phyloP scores from a whole-genome alignment of 2,797 vertebrate genomes.

The Danio aesculapii region DNA sequence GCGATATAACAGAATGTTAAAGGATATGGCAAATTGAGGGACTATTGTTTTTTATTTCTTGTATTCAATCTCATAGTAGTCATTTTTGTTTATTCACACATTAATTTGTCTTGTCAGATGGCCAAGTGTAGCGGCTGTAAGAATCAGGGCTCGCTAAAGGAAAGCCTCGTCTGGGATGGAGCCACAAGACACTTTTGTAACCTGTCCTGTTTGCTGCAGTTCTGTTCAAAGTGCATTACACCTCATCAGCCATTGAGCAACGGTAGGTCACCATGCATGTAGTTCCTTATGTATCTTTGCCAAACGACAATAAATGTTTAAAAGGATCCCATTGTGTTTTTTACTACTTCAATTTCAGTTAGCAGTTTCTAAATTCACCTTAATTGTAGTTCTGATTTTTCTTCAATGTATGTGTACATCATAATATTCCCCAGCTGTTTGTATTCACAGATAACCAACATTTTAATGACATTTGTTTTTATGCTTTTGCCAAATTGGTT shows the following conservation, averaged over 20 bases:
- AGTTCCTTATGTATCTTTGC: neutral
- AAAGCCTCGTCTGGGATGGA: conserved; percentile 92
- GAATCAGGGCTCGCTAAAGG: conserved; percentile 91
- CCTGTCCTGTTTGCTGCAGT: conserved; percentile 89
- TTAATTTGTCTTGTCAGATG: conserved; percentile 81
- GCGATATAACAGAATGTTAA: neutral
- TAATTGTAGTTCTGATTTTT: too few species aligned
- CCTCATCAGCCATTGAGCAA: conserved; percentile 72
- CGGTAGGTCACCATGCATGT: conserved; percentile 59
- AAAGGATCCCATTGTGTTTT: too few species aligned
- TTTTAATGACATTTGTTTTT: too few species aligned
- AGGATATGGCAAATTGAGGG: neutral
- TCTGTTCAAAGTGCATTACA: conserved; percentile 85
- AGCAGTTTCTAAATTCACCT: too few species aligned
- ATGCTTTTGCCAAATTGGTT: too few species aligned
- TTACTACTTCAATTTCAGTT: too few species aligned
- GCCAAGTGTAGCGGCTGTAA: conserved; percentile 93
- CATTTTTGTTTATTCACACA: neutral
- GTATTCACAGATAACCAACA: too few species aligned
- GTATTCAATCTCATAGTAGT: neutral
- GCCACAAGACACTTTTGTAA: conserved; percentile 96
- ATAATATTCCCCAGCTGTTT: too few species aligned
- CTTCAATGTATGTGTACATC: too few species aligned
- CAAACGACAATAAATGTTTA: neutral
- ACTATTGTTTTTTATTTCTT: neutral